Percentiles rank a stretch among this genome's conserved stretches.
phyloP scores from a whole-genome alignment of 2,888 invertebrate genomes.

The Danaus chrysippus region DNA sequence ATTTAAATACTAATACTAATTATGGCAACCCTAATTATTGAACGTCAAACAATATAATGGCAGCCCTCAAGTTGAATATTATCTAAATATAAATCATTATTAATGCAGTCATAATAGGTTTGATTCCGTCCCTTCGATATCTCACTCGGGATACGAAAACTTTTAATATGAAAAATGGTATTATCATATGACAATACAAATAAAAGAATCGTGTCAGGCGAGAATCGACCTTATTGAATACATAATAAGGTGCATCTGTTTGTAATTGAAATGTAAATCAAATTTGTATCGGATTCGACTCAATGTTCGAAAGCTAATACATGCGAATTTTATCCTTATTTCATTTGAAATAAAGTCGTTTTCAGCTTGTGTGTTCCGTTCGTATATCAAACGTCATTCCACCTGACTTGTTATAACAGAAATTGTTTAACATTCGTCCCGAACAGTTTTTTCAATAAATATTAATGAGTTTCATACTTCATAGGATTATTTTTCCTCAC shows the following conservation, averaged over 20 bases:
- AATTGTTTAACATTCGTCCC: conserved; percentile 55
- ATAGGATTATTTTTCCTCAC: conserved; percentile 46
- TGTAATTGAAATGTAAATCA: conserved; percentile 13
- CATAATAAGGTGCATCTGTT: conserved; percentile 13
- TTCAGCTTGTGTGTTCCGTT: conserved; percentile 26
- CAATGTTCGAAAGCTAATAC: conserved; percentile 26
- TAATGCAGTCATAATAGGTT: conserved; percentile 26
- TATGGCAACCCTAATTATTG: too few species aligned
- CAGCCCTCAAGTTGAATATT: conserved; percentile 13
- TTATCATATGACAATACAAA: conserved; percentile 57
- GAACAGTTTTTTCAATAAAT: conserved; percentile 55
- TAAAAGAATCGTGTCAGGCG: conserved; percentile 13
- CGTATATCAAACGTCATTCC: conserved; percentile 16
- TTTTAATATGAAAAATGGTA: conserved; percentile 78
- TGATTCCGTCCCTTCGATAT: conserved; percentile 33
- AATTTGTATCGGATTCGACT: conserved; percentile 25
- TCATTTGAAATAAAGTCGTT: conserved; percentile 22
- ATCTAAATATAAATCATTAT: conserved; percentile 8
- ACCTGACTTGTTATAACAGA: conserved; percentile 6
- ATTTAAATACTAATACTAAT: too few species aligned
- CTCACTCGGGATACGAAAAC: conserved; percentile 42
- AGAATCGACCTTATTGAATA: conserved; percentile 27
- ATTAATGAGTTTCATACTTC: conserved; percentile 50
- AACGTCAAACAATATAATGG: too few species aligned
- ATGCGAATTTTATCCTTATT: conserved; percentile 33